These are phyloP conservation scores for Danio choprae DNA, from an alignment of 2,797 vertebrate species.

Conservation along the genomic window DNA sequence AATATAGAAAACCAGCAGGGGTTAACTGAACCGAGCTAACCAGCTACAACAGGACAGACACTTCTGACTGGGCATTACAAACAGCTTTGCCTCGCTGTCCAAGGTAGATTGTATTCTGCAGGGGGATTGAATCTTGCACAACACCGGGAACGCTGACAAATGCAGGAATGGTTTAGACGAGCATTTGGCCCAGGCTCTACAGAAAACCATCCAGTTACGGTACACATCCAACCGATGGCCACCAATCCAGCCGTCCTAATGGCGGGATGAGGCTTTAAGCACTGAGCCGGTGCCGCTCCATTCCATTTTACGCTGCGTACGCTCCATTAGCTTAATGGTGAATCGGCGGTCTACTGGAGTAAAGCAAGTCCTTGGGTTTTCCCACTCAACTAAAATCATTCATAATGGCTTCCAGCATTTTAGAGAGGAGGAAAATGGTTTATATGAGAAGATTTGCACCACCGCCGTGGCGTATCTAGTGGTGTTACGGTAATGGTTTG, in stretches of 20 bases:
- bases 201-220: conserved; percentile 10
- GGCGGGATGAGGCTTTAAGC: conserved; percentile 31
- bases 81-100: conserved; percentile 13
- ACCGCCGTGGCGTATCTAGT: not conserved
- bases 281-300: conserved; percentile 21
- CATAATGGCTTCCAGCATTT: conserved; percentile 37
- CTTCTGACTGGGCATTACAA: not conserved
- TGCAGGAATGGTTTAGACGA: conserved; percentile 31
- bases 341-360: conserved; percentile 21
- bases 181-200: conserved; percentile 9
- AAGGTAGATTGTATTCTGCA: conserved; percentile 10
- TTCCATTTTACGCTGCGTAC: conserved; percentile 12
- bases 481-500: not conserved
- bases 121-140: conserved; percentile 21
- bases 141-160: conserved; percentile 20
- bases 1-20: not conserved
- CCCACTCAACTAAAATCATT: conserved; percentile 23
- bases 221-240: conserved; percentile 24
- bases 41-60: conserved; percentile 1
- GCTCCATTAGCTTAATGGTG: conserved; percentile 45
- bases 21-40: not conserved
- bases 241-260: conserved; percentile 19
- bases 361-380: conserved; percentile 25
- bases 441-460: conserved; percentile 1
- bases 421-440: conserved; percentile 17